phyloP scores from a whole-genome alignment of 2,888 invertebrate genomes.

The Pseudeuparius sepicola region DNA sequence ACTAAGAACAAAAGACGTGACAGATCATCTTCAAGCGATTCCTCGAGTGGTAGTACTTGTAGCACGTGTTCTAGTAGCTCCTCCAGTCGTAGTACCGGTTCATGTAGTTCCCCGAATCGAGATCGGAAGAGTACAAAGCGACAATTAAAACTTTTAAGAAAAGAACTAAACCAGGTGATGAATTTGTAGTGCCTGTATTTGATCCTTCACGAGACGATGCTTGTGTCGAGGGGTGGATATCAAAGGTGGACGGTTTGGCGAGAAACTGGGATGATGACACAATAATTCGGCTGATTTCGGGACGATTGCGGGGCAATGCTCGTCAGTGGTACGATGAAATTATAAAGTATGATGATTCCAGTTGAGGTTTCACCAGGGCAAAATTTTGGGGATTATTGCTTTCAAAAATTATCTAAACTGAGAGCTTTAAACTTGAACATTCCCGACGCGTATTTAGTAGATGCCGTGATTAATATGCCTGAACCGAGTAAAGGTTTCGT shows the following conservation, averaged over 20 bases:
- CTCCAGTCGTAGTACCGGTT: too few species aligned
- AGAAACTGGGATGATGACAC: conserved; percentile 8
- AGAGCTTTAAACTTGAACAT: too few species aligned
- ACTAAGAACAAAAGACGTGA: too few species aligned
- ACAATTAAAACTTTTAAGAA: background rate
- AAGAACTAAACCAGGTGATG: background rate
- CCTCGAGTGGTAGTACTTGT: too few species aligned
- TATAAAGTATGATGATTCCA: conserved; percentile 1
- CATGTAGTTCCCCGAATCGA: too few species aligned
- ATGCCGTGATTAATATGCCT: too few species aligned
- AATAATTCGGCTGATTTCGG: conserved; percentile 6
- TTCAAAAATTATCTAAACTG: too few species aligned
- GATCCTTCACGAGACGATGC: background rate
- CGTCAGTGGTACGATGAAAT: conserved; percentile 15
- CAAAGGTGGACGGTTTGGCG: background rate
- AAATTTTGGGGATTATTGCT: too few species aligned
- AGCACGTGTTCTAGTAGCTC: background rate
- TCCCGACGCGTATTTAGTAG: too few species aligned
- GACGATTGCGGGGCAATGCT: conserved; percentile 12
- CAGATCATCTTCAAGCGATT: too few species aligned
- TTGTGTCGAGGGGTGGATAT: background rate
- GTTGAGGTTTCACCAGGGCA: too few species aligned
- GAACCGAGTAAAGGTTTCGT: too few species aligned
- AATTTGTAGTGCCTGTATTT: background rate
- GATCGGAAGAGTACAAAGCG: background rate